phyloP scores from a whole-genome alignment of 1,140 invertebrate species.

The Drosophila triauraria region DNA sequence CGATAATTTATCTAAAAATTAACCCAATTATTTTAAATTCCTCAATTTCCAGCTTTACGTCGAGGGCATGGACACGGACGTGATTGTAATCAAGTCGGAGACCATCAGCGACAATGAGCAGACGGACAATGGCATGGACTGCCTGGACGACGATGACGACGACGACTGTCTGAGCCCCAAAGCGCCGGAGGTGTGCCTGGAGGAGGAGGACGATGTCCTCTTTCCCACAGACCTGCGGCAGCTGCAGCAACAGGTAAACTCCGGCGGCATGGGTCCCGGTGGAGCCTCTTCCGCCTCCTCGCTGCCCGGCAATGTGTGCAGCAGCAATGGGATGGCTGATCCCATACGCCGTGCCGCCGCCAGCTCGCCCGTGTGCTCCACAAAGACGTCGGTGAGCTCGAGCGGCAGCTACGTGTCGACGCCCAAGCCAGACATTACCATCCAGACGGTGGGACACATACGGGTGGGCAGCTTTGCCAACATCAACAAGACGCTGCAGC shows the following conservation, averaged over 20 bases:
- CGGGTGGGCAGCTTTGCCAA: slow-evolving; percentile 76
- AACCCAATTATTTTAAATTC: background rate
- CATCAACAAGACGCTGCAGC: slow-evolving; percentile 69
- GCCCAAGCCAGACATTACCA: slow-evolving; percentile 65
- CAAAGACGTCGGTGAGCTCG: slow-evolving; percentile 64
- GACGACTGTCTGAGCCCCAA: slow-evolving; percentile 79
- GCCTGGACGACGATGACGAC: slow-evolving; percentile 78
- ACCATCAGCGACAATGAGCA: slow-evolving; percentile 83
- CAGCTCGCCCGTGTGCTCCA: slow-evolving; percentile 71
- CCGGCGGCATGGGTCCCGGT: background rate
- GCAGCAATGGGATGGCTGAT: slow-evolving; percentile 26
- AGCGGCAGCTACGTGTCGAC: slow-evolving; percentile 62
- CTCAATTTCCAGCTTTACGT: slow-evolving; percentile 47
- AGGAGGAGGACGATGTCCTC: slow-evolving; percentile 77
- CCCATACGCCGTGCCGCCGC: slow-evolving; percentile 48
- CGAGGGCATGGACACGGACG: slow-evolving; percentile 78
- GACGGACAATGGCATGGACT: slow-evolving; percentile 72
- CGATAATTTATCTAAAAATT: no score
- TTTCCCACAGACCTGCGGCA: slow-evolving; percentile 76
- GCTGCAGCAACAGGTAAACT: slow-evolving; percentile 51
- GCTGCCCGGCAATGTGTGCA: slow-evolving; percentile 10
- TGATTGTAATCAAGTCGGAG: slow-evolving; percentile 82
- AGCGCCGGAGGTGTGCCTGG: slow-evolving; percentile 79
- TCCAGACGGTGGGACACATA: slow-evolving; percentile 74
- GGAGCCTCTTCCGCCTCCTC: slow-evolving; percentile 19